Evolutionary conservation across 2,113 vertebrate species (phyloP).

Genomic region (Sylvia atricapilla): DNA sequence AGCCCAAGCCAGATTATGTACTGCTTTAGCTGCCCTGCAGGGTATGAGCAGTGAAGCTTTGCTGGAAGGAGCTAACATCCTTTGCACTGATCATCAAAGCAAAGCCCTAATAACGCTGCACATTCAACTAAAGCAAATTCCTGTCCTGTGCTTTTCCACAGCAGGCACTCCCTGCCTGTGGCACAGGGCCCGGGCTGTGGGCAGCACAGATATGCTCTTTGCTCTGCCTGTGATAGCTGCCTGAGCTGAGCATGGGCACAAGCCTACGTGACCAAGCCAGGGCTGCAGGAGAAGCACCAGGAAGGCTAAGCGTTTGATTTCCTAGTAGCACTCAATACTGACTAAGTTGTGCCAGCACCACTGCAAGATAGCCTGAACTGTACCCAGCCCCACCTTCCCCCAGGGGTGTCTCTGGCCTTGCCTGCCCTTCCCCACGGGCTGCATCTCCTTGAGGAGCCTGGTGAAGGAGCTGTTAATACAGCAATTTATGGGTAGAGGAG

Average conservation of each 20-base stretch:
- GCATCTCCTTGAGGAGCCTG: neutral
- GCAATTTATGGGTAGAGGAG: neutral
- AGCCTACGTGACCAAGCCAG: neutral
- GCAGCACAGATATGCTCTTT: neutral
- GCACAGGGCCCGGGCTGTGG: neutral
- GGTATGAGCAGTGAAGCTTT: neutral
- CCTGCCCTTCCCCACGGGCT: neutral
- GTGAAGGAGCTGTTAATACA: neutral
- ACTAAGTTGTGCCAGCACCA: neutral
- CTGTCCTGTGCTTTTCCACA: accelerated
- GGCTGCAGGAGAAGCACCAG: neutral
- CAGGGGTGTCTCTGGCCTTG: neutral
- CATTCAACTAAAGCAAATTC: neutral
- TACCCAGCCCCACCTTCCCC: neutral
- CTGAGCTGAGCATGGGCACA: accelerated
- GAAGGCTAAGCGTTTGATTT: neutral
- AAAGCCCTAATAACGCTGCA: accelerated
- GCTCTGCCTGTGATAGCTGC: neutral
- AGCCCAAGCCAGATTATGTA: neutral
- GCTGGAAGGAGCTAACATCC: neutral
- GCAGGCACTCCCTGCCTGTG: neutral
- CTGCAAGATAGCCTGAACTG: neutral
- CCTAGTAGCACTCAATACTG: neutral
- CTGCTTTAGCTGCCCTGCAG: neutral
- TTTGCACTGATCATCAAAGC: neutral